Base-by-base conservation (phyloP, 2,888 invertebrate species). In the Agriopis aurantiaria region DNA sequence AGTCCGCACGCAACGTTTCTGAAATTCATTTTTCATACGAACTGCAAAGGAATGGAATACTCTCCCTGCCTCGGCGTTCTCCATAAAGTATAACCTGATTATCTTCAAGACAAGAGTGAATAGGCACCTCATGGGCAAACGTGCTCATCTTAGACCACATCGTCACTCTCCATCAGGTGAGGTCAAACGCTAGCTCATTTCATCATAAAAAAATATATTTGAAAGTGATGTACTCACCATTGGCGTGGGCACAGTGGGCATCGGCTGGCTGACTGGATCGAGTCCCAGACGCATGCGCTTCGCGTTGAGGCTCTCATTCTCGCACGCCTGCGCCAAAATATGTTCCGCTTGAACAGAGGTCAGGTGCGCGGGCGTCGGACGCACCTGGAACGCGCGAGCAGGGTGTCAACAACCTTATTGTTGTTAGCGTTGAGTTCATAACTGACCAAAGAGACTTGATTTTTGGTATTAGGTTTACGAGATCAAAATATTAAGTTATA, bases 281-380 rank as follows among this genome's bases (percentile, higher is more conserved):
- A 99, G 95, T 61, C 99, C 99, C 86, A 99, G 96, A 78, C 99
- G 96, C 99, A 99, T 99, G 86, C 99, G 96, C 94, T 99, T 99
- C 72, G 99, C 99, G 92, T 99, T 99, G 92, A 98, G 97, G 92
- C 98, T 98, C 95, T 99, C 99, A 90, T 99, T 99, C 95, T 99
- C 99, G 92, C 99, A 99, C 74, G 99, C 99, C 87, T 97, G 97
- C 77, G 99, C 98, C 87, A 99, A 95, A 87, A 99, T 98, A 92
- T 98, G 98, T 91, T 99, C 99, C 64, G 99, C 99, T 92, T 98
- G 98, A 78, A 98, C 98, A 79, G 99, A 99, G 65, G 99, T 99
- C 86, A 99, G 95, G 94, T 99, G 99, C 75, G 99, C 99, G 78
- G 99, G 99, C 64, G 99, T 99, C 73, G 99, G 98, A 82, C 99